These are phyloP conservation scores for Drosophila nebulosa DNA, from an alignment of 1,140 invertebrate genomes.

Conservation along the genomic window DNA sequence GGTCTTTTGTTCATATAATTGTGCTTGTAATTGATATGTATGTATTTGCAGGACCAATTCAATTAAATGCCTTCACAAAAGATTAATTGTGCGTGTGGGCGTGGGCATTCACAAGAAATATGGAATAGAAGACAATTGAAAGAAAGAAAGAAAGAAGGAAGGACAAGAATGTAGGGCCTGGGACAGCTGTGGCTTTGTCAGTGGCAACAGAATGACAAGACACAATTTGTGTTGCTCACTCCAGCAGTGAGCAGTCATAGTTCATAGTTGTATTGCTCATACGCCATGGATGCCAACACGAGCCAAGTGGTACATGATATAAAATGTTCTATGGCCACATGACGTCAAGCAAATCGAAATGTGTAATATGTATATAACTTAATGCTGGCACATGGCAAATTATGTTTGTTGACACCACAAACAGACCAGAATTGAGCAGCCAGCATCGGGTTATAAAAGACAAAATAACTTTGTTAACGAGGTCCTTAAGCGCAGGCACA, in stretches of 20 bases:
- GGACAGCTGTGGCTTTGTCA: background rate
- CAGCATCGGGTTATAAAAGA: conserved; percentile 60
- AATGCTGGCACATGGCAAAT: conserved; percentile 68
- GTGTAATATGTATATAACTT: conserved; percentile 52
- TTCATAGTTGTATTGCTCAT: conserved; percentile 47
- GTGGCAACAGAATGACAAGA: conserved; percentile 71
- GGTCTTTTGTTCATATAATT: conserved; percentile 54
- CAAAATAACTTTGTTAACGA: conserved; percentile 80
- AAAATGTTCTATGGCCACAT: conserved; percentile 42
- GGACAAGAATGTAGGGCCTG: background rate
- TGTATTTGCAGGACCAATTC: conserved; percentile 59
- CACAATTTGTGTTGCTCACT: conserved; percentile 24
- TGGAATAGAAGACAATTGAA: conserved; percentile 1
- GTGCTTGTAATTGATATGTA: conserved; percentile 68
- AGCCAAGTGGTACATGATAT: conserved; percentile 48
- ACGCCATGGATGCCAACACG: conserved; percentile 66
- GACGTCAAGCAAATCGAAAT: conserved; percentile 59
- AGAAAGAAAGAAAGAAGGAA: background rate
- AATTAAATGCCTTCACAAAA: conserved; percentile 68
- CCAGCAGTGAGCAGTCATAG: too few relatives aligned
- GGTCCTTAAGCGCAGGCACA: conserved; percentile 69
- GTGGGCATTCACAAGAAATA: conserved; percentile 12
- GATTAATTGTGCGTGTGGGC: conserved; percentile 68
- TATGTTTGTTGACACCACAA: conserved; percentile 61
- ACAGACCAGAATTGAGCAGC: conserved; percentile 27